phyloP scores from a whole-genome alignment of 2,888 invertebrate genomes.

The Clivina fossor region DNA sequence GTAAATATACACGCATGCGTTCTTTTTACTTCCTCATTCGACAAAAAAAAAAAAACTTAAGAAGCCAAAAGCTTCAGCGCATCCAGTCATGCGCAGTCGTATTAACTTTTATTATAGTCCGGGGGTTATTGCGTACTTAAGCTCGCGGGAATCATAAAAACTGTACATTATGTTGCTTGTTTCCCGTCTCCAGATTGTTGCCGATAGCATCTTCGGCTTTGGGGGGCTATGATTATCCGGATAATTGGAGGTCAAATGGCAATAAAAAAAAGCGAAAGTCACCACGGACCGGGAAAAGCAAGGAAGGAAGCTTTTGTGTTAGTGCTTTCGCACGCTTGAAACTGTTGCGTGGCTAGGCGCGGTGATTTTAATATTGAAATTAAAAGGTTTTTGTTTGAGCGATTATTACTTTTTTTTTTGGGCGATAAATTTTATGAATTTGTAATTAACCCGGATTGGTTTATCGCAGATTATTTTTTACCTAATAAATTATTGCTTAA shows the following conservation, averaged over 20 bases:
- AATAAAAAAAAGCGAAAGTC: slow-evolving; percentile 2
- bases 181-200: slow-evolving; percentile 2
- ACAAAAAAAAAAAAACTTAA: too few relatives aligned
- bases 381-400: too few relatives aligned
- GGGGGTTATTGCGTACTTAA: slow-evolving; percentile 16
- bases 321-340: neutral
- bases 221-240: slow-evolving; percentile 7
- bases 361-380: neutral
- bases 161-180: slow-evolving; percentile 7
- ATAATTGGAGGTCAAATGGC: slow-evolving; percentile 12
- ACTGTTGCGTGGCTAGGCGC: neutral
- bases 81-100: slow-evolving; percentile 1
- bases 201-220: neutral
- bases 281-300: slow-evolving; percentile 1
- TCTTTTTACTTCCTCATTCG: neutral
- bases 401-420: too few relatives aligned
- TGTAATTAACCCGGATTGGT: too few relatives aligned
- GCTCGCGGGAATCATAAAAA: slow-evolving; percentile 19
- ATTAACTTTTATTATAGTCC: slow-evolving; percentile 22
- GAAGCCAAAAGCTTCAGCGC: slow-evolving; percentile 3
- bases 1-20: slow-evolving; percentile 2
- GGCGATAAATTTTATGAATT: too few relatives aligned
- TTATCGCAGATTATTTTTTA: too few relatives aligned
- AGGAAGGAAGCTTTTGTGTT: neutral
- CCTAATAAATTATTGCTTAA: too few relatives aligned